A percentile compares a stretch with the other conserved stretches of the same genome.
Evolutionary conservation across 2,888 invertebrate genomes (phyloP).

Genomic region (Beris chalybata): DNA sequence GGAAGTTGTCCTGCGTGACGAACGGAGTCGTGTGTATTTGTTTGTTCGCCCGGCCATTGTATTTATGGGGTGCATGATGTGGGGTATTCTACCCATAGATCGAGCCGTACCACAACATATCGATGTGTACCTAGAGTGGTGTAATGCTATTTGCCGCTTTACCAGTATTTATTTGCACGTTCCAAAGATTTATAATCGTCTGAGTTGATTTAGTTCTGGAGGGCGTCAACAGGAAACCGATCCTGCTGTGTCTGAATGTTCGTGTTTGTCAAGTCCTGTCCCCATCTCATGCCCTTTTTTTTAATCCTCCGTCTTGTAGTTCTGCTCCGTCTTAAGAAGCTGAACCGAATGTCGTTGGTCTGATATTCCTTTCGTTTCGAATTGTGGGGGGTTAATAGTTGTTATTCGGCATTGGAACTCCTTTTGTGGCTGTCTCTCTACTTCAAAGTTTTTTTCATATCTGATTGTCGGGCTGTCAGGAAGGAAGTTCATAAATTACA

Average conservation of each 20-base stretch:
- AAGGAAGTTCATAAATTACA: constrained; percentile 40
- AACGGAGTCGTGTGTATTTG: constrained; percentile 2
- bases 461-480: constrained; percentile 37
- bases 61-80: no score
- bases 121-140: no score
- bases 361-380: constrained; percentile 22
- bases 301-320: background rate
- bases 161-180: constrained; percentile 35
- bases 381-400: constrained; percentile 17
- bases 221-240: constrained; percentile 39
- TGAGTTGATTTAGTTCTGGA: constrained; percentile 38
- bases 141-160: constrained; percentile 29
- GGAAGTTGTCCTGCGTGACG: constrained; percentile 11
- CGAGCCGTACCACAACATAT: no score
- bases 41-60: background rate
- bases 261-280: constrained; percentile 31
- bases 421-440: constrained; percentile 29
- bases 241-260: constrained; percentile 37
- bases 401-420: constrained; percentile 5
- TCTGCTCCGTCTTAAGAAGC: constrained; percentile 9
- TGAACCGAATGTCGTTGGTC: constrained; percentile 26
- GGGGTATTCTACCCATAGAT: no score
- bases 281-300: background rate
- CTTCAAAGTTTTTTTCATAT: constrained; percentile 34
- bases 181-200: constrained; percentile 38